Conservation (phyloP, 2,888 invertebrate species). For the Scaptomyza caliginosa region DNA sequence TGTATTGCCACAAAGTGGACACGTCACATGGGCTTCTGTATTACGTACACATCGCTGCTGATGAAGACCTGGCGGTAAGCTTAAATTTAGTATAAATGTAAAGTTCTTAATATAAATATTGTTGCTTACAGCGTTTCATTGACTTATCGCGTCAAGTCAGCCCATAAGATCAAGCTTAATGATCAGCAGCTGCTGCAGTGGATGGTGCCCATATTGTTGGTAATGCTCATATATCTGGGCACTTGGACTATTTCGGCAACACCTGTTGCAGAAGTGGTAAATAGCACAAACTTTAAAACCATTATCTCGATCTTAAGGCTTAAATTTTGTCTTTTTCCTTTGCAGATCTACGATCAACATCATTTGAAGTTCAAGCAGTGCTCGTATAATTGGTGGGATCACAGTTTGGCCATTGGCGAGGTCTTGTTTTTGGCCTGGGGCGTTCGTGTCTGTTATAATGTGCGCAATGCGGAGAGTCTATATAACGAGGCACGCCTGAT, state of each 20-base stretch:
- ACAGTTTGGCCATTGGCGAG: slow-evolving; percentile 94
- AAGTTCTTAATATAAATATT: neutral
- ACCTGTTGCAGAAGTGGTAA: slow-evolving; percentile 90
- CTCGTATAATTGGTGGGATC: slow-evolving; percentile 97
- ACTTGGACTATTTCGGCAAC: slow-evolving; percentile 96
- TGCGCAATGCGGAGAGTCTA: slow-evolving; percentile 94
- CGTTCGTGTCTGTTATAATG: slow-evolving; percentile 93
- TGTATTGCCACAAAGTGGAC: slow-evolving; percentile 97
- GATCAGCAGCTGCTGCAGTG: slow-evolving; percentile 96
- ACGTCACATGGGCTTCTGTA: slow-evolving; percentile 95
- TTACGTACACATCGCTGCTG: slow-evolving; percentile 95
- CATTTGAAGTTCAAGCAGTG: slow-evolving; percentile 95
- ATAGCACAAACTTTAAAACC: slow-evolving; percentile 57
- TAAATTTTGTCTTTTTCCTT: neutral
- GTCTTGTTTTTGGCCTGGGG: slow-evolving; percentile 92
- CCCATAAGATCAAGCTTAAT: slow-evolving; percentile 95
- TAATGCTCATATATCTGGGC: slow-evolving; percentile 94
- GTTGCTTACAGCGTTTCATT: slow-evolving; percentile 89
- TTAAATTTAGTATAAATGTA: neutral
- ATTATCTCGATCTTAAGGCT: neutral
- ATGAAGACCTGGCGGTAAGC: slow-evolving; percentile 97
- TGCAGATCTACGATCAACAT: slow-evolving; percentile 88
- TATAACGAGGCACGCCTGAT: slow-evolving; percentile 97
- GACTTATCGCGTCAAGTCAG: slow-evolving; percentile 96
- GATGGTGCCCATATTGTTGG: slow-evolving; percentile 95